Evolutionary conservation across 2,113 vertebrate genomes (phyloP).

Genomic region (Kryptolebias marmoratus): DNA sequence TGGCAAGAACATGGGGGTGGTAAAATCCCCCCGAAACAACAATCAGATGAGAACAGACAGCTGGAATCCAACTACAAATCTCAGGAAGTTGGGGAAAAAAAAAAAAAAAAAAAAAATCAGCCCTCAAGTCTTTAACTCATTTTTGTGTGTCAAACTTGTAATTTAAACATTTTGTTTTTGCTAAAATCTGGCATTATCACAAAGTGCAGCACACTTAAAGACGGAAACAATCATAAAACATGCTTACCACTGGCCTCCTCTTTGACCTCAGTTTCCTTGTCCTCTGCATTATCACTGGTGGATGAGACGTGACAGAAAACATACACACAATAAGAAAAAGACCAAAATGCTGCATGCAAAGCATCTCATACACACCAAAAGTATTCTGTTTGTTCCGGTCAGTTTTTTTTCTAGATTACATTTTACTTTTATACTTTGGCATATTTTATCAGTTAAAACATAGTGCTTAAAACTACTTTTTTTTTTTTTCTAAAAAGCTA

Average conservation of each 20-base stretch:
- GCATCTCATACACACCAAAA: no score
- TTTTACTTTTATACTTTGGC: no score
- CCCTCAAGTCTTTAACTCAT: neutral
- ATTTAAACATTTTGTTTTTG: neutral
- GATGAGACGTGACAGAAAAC: conserved; percentile 55
- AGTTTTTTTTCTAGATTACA: no score
- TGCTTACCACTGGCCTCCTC: conserved; percentile 85
- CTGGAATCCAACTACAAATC: conserved; percentile 34
- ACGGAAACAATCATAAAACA: neutral
- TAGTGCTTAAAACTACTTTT: conserved; percentile 13
- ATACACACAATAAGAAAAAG: conserved; percentile 14
- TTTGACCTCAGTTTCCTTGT: conserved; percentile 88
- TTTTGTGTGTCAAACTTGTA: conserved; percentile 1
- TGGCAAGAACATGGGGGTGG: conserved; percentile 50
- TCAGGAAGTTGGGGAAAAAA: conserved; percentile 31
- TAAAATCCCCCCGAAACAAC: conserved; percentile 42
- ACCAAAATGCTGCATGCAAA: no score
- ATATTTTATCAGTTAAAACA: neutral
- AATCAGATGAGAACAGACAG: conserved; percentile 28
- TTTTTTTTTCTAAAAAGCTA: neutral
- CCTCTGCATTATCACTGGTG: conserved; percentile 90
- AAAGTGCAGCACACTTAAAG: neutral
- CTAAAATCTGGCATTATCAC: neutral
- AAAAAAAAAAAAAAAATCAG: conserved; percentile 51
- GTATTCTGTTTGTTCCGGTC: no score